Conservation (phyloP, 2,888 invertebrate species). For the Rotaria magnacalcarata region DNA sequence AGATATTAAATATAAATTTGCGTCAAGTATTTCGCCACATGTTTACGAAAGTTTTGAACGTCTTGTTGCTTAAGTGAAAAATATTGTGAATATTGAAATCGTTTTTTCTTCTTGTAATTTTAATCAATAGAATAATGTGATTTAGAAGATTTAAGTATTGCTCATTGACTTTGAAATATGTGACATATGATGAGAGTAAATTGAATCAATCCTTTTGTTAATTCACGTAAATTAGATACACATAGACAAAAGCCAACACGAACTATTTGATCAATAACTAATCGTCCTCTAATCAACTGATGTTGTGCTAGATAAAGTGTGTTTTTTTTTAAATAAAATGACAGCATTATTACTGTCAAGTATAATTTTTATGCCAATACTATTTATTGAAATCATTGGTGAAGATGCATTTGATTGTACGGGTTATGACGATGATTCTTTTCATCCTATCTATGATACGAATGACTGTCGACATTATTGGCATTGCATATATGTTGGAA, state of each 20-base stretch:
- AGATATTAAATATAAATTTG: no score
- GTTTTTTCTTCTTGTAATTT: no score
- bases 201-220: neutral
- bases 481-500: slow-evolving; percentile 6
- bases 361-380: neutral
- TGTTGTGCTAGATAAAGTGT: neutral
- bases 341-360: neutral
- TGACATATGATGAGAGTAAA: neutral
- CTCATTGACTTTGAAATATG: neutral
- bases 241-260: no score
- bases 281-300: neutral
- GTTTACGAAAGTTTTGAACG: no score
- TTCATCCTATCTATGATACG: neutral
- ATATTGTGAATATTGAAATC: no score
- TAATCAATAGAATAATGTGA: neutral
- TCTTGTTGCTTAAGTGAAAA: no score
- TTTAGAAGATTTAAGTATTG: neutral
- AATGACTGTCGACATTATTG: neutral
- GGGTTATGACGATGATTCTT: slow-evolving; percentile 17
- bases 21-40: no score
- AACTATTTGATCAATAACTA: neutral
- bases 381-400: neutral
- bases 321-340: neutral
- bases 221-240: neutral
- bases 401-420: neutral